A percentile compares a stretch with the other conserved stretches of the same genome.
Conservation (phyloP, 2,888 invertebrate species). For the Halictus ligatus region DNA sequence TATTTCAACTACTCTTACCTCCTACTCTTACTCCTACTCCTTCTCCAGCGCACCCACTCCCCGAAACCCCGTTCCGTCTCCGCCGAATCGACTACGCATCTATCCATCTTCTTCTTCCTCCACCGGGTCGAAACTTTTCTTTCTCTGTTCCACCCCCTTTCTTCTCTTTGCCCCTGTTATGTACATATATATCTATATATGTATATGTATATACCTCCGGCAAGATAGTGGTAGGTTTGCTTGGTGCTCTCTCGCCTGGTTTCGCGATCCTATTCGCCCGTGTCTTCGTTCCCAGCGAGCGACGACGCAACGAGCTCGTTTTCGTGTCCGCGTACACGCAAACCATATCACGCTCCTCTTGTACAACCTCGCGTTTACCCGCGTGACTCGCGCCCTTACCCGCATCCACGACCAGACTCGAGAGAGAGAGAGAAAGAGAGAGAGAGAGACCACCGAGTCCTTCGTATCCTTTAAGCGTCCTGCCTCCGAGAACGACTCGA, state of each 20-base stretch:
- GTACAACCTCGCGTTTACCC: not conserved
- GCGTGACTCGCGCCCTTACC: not conserved
- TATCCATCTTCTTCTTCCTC: conserved; percentile 57
- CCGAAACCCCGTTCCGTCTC: conserved; percentile 41
- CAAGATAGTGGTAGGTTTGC: conserved; percentile 4
- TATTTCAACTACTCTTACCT: conserved; percentile 1
- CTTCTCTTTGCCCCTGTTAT: not conserved
- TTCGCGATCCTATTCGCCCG: conserved; percentile 30
- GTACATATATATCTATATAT: not conserved
- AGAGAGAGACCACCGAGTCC: not conserved
- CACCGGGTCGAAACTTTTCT: conserved; percentile 53
- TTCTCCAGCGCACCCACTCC: conserved; percentile 10
- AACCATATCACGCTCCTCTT: not conserved
- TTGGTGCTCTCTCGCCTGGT: conserved; percentile 24
- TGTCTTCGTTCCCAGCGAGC: conserved; percentile 24
- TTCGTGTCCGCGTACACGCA: not conserved
- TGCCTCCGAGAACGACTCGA: not conserved
- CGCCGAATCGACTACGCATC: conserved; percentile 58
- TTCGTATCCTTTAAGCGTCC: not conserved
- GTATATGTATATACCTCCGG: not conserved
- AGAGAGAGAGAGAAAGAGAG: not conserved
- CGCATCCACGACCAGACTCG: conserved; percentile 10
- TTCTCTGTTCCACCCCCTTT: conserved; percentile 29
- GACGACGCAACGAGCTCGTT: conserved; percentile 11
- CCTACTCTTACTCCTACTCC: conserved; percentile 7